Conservation (phyloP, 1,140 invertebrate genomes). For the Nephila pilipes region DNA sequence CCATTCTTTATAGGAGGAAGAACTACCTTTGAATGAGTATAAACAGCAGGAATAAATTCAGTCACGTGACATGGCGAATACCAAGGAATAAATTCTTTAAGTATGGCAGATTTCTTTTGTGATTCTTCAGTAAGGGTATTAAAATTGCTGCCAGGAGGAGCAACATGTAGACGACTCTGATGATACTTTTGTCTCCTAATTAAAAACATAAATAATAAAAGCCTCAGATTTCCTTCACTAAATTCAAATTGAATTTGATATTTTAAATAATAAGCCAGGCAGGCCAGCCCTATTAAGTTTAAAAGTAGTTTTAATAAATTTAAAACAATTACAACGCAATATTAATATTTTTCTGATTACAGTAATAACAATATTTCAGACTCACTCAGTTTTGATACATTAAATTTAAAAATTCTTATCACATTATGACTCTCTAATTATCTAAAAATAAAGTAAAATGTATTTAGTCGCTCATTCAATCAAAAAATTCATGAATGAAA, state of each 20-base stretch:
- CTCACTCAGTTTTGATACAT: no score
- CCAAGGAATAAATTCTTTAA: neutral
- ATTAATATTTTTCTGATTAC: no score
- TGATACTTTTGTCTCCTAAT: slow-evolving; percentile 41
- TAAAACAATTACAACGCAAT: neutral
- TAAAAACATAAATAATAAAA: neutral
- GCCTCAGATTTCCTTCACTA: neutral
- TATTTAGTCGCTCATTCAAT: no score
- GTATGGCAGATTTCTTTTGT: neutral
- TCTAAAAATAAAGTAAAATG: no score
- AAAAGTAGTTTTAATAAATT: neutral
- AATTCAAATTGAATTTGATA: no score
- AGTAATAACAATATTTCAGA: no score
- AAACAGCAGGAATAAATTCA: neutral
- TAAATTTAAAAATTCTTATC: no score
- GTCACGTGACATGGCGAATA: neutral
- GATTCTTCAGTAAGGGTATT: neutral
- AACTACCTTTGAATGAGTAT: neutral
- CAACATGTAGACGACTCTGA: slow-evolving; percentile 10
- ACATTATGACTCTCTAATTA: no score
- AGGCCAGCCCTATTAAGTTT: no score
- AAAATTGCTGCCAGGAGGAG: neutral
- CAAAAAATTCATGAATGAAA: no score
- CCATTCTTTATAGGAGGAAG: neutral
- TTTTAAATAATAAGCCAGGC: no score